Evolutionary conservation across 2,113 vertebrate genomes (phyloP).

Genomic region (Lamprologus sp.): DNA sequence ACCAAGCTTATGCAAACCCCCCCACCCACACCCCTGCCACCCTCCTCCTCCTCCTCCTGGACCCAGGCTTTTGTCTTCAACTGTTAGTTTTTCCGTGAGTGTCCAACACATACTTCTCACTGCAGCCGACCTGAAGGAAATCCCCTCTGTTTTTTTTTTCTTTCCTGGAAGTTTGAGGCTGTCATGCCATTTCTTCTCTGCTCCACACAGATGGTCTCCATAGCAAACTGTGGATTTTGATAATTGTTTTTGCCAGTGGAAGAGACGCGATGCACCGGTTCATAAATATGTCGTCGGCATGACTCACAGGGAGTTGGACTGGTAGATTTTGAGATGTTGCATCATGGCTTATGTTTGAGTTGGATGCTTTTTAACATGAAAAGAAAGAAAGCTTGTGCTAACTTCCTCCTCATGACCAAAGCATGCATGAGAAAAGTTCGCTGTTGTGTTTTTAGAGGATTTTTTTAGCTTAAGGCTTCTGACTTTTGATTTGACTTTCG

Average conservation of each 20-base stretch:
- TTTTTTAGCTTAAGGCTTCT: background rate
- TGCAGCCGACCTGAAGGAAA: constrained; percentile 31
- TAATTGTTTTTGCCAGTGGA: constrained; percentile 32
- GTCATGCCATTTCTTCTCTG: background rate
- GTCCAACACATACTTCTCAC: constrained; percentile 1
- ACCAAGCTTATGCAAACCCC: background rate
- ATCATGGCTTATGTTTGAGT: constrained; percentile 8
- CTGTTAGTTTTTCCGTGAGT: constrained; percentile 8
- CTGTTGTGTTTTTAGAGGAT: background rate
- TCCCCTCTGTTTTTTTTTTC: constrained; percentile 5
- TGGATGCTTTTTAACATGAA: background rate
- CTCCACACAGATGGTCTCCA: constrained; percentile 48
- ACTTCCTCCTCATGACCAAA: background rate
- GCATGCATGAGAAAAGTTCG: background rate
- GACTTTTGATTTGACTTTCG: background rate
- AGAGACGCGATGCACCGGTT: constrained; percentile 6
- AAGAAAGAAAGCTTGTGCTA: background rate
- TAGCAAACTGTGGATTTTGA: constrained; percentile 26
- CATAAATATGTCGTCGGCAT: background rate
- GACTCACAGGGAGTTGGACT: constrained; percentile 19
- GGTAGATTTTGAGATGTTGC: constrained; percentile 8
- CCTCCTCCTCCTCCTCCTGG: background rate
- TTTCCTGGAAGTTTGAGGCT: background rate
- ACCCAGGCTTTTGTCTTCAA: constrained; percentile 31
- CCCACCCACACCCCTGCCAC: background rate